These are phyloP conservation scores for Protonibea diacanthus DNA, from an alignment of 2,797 vertebrate species.

Conservation along the genomic window DNA sequence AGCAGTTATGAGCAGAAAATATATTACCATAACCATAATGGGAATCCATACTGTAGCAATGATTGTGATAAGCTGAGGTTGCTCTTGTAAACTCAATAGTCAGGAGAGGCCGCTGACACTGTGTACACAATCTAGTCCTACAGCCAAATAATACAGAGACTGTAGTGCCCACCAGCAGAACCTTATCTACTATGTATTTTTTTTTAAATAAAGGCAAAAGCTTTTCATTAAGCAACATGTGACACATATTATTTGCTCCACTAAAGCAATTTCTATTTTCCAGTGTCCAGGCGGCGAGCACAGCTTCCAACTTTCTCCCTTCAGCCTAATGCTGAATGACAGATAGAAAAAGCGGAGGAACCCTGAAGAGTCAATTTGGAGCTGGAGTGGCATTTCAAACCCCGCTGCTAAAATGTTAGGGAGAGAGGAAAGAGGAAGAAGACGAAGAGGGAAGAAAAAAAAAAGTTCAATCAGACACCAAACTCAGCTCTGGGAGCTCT, in stretches of 20 bases:
- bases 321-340: conserved; percentile 77
- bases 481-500: conserved; percentile 61
- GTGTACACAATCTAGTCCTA: conserved; percentile 6
- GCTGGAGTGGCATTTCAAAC: conserved; percentile 79
- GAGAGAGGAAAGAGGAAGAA: not conserved
- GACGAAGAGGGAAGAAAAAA: not conserved
- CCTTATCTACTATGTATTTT: not conserved
- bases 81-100: conserved; percentile 3
- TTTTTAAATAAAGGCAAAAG: conserved; percentile 28
- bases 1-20: conserved; percentile 52
- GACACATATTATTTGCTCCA: conserved; percentile 47
- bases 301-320: conserved; percentile 41
- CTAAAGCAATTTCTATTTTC: conserved; percentile 53
- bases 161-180: not conserved
- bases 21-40: conserved; percentile 51
- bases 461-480: conserved; percentile 62
- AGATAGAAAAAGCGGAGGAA: conserved; percentile 71
- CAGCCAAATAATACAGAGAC: conserved; percentile 1
- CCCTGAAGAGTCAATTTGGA: conserved; percentile 80
- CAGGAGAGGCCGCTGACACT: conserved; percentile 2
- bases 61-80: conserved; percentile 32
- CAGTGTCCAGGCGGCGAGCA: conserved; percentile 35
- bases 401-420: conserved; percentile 68
- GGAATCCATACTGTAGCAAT: conserved; percentile 47
- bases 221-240: conserved; percentile 38